Percentiles rank a stretch among this genome's conserved stretches.
These are phyloP conservation scores for Maylandia zebra DNA, from an alignment of 2,113 vertebrate genomes.

Conservation along the genomic window DNA sequence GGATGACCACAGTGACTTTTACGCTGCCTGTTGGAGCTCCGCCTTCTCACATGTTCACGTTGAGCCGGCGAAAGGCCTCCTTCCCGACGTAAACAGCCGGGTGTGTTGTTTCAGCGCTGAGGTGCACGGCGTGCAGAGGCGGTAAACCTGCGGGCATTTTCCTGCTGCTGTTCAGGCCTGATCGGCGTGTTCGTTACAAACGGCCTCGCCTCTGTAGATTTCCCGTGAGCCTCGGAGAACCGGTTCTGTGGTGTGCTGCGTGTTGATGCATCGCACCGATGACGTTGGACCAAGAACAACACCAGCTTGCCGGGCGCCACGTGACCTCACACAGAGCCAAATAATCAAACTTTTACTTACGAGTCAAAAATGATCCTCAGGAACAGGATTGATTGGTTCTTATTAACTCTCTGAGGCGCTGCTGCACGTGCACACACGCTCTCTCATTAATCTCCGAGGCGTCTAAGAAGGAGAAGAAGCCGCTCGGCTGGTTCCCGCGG, in stretches of 20 bases:
- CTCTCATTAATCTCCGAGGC: not conserved
- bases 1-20: not conserved
- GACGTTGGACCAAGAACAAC: not conserved
- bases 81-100: fast-evolving
- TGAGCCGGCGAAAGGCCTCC: not conserved
- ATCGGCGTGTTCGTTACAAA: not conserved
- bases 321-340: not conserved
- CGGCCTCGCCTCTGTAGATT: not conserved
- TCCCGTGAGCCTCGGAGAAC: not conserved
- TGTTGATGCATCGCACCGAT: not conserved
- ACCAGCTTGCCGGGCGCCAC: fast-evolving
- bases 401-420: not conserved
- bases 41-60: not conserved
- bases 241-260: not conserved
- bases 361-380: not conserved
- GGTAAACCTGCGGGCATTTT: not conserved
- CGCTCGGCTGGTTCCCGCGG: fast-evolving
- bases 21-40: not conserved
- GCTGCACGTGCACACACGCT: not conserved
- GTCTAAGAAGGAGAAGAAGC: not conserved
- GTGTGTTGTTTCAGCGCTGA: fast-evolving
- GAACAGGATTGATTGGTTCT: no score
- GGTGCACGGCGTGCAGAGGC: not conserved
- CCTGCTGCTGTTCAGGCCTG: not conserved
- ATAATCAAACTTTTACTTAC: not conserved